These are phyloP conservation scores for Seriola dumerili DNA, from an alignment of 2,113 vertebrate genomes.

Conservation along the genomic window DNA sequence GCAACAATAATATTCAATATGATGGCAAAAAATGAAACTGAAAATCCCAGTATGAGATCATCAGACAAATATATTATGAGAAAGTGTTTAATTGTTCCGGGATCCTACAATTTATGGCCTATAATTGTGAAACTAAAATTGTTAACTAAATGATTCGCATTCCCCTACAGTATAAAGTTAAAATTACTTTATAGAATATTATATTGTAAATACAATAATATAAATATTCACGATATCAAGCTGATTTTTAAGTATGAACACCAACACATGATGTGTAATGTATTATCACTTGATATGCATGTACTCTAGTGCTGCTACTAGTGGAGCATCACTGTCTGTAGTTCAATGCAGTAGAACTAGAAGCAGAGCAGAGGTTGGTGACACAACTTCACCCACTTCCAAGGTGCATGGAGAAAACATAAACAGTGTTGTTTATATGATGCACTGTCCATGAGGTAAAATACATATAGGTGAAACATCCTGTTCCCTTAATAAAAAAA, in stretches of 20 bases:
- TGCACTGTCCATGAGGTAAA: no score
- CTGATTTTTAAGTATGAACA: no score
- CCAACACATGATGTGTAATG: neutral
- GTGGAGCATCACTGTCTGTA: neutral
- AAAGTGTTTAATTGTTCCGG: neutral
- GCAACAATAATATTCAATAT: slow-evolving; percentile 11
- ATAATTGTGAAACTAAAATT: neutral
- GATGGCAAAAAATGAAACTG: slow-evolving; percentile 7
- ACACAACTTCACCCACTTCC: no score
- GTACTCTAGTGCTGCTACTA: neutral
- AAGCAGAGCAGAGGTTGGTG: no score
- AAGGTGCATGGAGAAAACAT: no score
- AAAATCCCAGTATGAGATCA: slow-evolving; percentile 1
- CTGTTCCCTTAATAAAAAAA: no score
- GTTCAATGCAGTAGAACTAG: neutral
- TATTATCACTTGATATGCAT: neutral
- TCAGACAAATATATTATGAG: neutral
- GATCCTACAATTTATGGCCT: neutral
- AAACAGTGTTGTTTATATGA: no score
- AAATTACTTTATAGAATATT: no score
- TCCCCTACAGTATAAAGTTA: no score
- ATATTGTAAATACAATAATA: no score
- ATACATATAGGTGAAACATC: no score
- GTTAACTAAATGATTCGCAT: neutral
- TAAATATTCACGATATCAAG: neutral